Evolutionary conservation across 1,140 invertebrate genomes (phyloP).

Genomic region (Ceratitis capitata): DNA sequence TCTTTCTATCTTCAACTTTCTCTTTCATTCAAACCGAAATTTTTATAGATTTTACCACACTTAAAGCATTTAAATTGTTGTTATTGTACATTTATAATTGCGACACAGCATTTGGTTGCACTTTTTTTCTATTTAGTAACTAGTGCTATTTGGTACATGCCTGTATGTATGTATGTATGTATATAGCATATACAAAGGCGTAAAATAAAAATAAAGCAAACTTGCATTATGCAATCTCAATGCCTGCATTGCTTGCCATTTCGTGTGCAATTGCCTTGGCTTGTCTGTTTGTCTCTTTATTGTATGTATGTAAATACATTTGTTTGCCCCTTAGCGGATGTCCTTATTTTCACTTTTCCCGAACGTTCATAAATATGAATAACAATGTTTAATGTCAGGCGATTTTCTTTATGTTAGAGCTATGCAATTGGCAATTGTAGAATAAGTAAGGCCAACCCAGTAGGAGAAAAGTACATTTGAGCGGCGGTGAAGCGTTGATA

Average conservation of each 20-base stretch:
- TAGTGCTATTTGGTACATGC: not conserved
- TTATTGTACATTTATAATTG: not conserved
- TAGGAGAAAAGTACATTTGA: not conserved
- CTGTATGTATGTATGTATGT: not conserved
- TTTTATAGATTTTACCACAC: not conserved
- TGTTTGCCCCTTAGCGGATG: not conserved
- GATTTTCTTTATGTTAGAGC: not conserved
- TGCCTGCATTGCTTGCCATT: not conserved
- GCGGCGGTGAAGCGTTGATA: too few species aligned
- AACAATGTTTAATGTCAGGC: not conserved
- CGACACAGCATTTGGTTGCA: not conserved
- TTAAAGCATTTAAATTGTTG: not conserved
- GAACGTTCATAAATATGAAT: not conserved
- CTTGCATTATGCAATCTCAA: not conserved
- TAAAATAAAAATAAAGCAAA: not conserved
- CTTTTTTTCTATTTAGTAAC: not conserved
- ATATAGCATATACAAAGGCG: not conserved
- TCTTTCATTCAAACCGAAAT: not conserved
- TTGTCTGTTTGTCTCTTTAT: not conserved
- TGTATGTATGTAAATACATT: not conserved
- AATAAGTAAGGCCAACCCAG: not conserved
- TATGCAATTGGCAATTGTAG: too few species aligned
- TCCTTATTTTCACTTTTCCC: constrained; percentile 35
- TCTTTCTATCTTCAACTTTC: not conserved
- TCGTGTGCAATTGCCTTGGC: constrained; percentile 14